These are phyloP conservation scores for Tenthredo livida DNA, from an alignment of 2,888 invertebrate species.

Conservation along the genomic window DNA sequence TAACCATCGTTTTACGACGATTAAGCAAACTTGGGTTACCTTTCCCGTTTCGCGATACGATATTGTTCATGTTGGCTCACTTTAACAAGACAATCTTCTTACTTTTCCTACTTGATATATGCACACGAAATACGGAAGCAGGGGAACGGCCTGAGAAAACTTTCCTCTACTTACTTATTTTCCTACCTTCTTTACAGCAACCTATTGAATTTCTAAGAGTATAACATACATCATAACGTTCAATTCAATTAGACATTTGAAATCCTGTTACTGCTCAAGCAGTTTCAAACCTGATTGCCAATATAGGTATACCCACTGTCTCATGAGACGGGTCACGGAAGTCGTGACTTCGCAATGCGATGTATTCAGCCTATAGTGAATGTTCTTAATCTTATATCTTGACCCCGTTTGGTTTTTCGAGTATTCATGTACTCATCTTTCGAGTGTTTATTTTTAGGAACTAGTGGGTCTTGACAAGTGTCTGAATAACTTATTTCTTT, in stretches of 20 bases:
- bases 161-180: neutral
- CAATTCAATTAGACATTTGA: neutral
- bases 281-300: neutral
- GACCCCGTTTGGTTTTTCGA: neutral
- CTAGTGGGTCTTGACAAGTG: neutral
- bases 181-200: neutral
- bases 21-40: conserved; percentile 20
- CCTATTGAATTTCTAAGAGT: neutral
- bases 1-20: neutral
- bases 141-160: neutral
- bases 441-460: neutral
- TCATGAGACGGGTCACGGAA: neutral
- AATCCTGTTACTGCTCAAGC: neutral
- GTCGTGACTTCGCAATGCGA: neutral
- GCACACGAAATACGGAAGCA: neutral
- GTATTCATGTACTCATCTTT: neutral
- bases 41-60: neutral
- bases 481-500: neutral
- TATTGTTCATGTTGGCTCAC: conserved; percentile 8
- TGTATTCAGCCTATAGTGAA: neutral
- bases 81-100: neutral
- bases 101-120: neutral
- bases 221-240: neutral
- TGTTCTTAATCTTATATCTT: neutral
- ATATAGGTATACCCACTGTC: neutral